Conservation (phyloP, 2,888 invertebrate genomes). For the Eupithecia dodoneata region DNA sequence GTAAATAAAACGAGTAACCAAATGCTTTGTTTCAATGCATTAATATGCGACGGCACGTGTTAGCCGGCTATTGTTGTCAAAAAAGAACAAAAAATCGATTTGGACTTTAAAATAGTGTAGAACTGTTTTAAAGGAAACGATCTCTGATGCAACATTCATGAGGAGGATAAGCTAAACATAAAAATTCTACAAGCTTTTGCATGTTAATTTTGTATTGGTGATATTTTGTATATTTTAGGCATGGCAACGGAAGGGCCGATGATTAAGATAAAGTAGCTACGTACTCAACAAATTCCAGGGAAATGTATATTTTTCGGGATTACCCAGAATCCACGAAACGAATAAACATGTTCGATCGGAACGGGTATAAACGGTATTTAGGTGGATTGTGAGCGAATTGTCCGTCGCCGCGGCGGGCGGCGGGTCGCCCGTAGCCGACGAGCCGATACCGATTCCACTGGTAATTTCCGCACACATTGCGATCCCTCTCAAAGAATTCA, state of each 20-base stretch:
- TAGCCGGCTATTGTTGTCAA: slow-evolving; percentile 48
- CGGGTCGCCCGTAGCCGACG: slow-evolving; percentile 54
- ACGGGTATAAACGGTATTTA: slow-evolving; percentile 47
- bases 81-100: slow-evolving; percentile 33
- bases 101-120: slow-evolving; percentile 34
- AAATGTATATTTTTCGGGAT: slow-evolving; percentile 22
- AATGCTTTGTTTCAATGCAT: slow-evolving; percentile 63
- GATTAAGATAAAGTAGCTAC: background rate
- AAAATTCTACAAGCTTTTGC: background rate
- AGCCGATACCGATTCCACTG: slow-evolving; percentile 65
- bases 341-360: slow-evolving; percentile 24
- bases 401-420: slow-evolving; percentile 43
- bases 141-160: slow-evolving; percentile 26
- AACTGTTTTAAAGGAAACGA: slow-evolving; percentile 19
- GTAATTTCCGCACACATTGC: slow-evolving; percentile 71
- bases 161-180: slow-evolving; percentile 7
- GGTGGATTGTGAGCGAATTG: slow-evolving; percentile 49
- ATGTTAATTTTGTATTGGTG: slow-evolving; percentile 6
- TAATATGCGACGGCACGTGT: slow-evolving; percentile 54
- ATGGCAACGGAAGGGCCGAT: slow-evolving; percentile 1
- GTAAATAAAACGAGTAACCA: slow-evolving; percentile 52
- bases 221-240: background rate
- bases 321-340: slow-evolving; percentile 22
- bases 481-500: slow-evolving; percentile 62
- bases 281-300: background rate